Percentiles rank a stretch among this genome's conserved stretches.
Evolutionary conservation across 2,113 vertebrate genomes (phyloP).

Genomic region (Serinus canaria): DNA sequence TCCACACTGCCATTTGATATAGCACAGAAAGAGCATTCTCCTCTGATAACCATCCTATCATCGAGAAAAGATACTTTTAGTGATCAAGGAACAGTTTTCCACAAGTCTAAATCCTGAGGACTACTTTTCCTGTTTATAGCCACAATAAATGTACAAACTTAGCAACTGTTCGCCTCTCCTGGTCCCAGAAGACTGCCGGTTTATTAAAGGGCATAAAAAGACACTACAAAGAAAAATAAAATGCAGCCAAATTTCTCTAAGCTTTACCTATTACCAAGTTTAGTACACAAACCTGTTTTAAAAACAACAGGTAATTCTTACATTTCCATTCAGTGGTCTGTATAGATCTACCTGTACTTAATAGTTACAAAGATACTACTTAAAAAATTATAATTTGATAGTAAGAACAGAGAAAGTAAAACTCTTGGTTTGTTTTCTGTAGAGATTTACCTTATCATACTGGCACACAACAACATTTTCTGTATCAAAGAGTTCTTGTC

Average conservation of each 20-base stretch:
- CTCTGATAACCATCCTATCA: background rate
- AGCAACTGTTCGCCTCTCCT: background rate
- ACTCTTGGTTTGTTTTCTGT: background rate
- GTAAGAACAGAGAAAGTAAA: background rate
- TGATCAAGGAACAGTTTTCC: background rate
- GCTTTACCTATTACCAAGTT: background rate
- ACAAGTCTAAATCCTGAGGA: background rate
- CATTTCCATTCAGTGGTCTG: background rate
- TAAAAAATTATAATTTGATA: background rate
- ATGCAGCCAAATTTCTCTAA: background rate
- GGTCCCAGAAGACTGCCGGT: background rate
- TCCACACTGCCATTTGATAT: background rate
- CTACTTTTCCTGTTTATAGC: background rate
- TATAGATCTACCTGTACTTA: background rate
- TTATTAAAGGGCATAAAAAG: background rate
- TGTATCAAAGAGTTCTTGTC: constrained; percentile 96
- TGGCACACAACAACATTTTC: constrained; percentile 99
- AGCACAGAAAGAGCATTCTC: background rate
- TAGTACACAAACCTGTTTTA: background rate
- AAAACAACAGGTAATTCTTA: background rate
- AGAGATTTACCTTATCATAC: constrained; percentile 91
- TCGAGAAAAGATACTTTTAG: background rate
- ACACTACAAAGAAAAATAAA: background rate
- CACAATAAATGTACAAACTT: background rate
- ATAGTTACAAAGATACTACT: background rate